phyloP scores from a whole-genome alignment of 2,113 vertebrate genomes.

The Pachyramphus minor region DNA sequence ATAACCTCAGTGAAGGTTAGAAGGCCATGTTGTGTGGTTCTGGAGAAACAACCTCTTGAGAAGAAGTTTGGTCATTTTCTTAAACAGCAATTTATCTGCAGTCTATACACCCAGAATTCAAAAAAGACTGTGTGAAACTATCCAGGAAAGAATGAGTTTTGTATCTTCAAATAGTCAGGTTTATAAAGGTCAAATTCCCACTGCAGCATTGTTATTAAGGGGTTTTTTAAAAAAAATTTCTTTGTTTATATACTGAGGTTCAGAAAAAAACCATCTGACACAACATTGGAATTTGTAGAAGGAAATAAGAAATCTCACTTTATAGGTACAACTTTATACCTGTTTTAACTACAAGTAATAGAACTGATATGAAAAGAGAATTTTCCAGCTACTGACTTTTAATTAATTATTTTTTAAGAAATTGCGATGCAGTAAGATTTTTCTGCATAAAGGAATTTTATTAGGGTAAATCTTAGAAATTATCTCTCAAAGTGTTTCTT shows the following conservation, averaged over 20 bases:
- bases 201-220: neutral
- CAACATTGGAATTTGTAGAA: neutral
- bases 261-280: neutral
- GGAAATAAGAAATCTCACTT: neutral
- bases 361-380: neutral
- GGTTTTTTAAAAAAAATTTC: neutral
- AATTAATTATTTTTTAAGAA: neutral
- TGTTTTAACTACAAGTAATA: neutral
- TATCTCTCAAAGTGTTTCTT: neutral
- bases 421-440: neutral
- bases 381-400: neutral
- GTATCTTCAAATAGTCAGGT: neutral
- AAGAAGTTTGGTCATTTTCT: neutral
- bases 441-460: neutral
- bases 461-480: neutral
- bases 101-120: neutral
- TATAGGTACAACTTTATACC: neutral
- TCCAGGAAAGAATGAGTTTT: neutral
- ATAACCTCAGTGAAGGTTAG: neutral
- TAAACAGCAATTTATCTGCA: neutral
- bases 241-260: neutral
- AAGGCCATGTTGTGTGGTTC: neutral
- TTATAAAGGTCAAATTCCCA: neutral
- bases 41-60: neutral
- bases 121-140: neutral